These are phyloP conservation scores for Ranitomeya variabilis DNA, from an alignment of 2,113 vertebrate genomes.

Conservation along the genomic window DNA sequence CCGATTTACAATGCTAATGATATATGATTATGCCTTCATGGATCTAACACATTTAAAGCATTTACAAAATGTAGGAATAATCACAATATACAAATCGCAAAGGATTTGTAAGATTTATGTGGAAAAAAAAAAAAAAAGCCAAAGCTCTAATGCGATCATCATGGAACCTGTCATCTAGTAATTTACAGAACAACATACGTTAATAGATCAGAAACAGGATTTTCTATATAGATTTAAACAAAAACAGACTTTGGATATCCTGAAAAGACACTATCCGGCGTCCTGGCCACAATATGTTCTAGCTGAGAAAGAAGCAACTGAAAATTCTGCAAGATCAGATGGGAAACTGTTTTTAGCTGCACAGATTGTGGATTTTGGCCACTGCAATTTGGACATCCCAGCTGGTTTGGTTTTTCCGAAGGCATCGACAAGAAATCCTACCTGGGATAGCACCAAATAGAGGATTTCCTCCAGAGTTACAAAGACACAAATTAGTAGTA, in stretches of 20 bases:
- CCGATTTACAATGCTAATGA: no score
- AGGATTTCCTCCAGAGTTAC: background rate
- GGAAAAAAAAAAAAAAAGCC: background rate
- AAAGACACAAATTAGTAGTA: background rate
- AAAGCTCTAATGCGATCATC: background rate
- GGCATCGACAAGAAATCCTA: background rate
- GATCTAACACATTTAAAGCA: no score
- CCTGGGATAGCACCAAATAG: background rate
- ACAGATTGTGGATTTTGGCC: no score
- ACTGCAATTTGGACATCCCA: no score
- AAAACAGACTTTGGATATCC: constrained; percentile 11
- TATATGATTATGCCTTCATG: no score
- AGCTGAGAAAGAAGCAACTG: background rate
- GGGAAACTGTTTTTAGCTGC: background rate
- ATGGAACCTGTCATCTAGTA: constrained; percentile 7
- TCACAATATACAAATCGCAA: background rate
- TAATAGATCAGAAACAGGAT: background rate
- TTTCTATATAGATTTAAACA: background rate
- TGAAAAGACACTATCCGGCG: constrained; percentile 3
- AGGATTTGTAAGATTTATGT: background rate
- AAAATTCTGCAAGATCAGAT: background rate
- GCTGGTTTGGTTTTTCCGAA: no score
- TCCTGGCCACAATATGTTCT: constrained; percentile 7
- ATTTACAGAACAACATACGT: background rate
- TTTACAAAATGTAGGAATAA: background rate